Conservation (phyloP, 2,113 vertebrate genomes). For the Urocolius indicus region DNA sequence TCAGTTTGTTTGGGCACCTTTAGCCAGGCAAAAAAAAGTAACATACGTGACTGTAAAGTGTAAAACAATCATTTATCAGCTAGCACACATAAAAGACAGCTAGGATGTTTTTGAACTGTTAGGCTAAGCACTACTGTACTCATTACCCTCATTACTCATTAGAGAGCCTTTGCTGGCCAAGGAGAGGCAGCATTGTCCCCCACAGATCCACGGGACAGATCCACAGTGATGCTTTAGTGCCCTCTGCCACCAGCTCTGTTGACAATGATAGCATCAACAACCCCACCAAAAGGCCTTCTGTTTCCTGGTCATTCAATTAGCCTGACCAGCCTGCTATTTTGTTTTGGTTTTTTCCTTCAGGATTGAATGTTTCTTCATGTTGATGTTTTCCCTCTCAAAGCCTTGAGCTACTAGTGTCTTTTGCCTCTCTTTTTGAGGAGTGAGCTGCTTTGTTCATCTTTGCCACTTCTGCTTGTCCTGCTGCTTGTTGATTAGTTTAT, state of each 20-base stretch:
- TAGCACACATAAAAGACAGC: neutral
- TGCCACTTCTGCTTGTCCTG: neutral
- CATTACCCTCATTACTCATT: neutral
- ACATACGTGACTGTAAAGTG: neutral
- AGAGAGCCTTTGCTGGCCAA: neutral
- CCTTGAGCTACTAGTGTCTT: neutral
- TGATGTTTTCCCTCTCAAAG: neutral
- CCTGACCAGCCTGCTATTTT: neutral
- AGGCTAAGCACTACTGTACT: neutral
- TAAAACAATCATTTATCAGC: neutral
- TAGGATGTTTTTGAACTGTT: neutral
- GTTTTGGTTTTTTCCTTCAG: neutral
- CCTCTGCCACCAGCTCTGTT: neutral
- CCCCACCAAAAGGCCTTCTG: neutral
- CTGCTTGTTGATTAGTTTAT: neutral
- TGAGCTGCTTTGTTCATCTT: neutral
- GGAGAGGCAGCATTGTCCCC: neutral
- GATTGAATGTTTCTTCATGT: neutral
- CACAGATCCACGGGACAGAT: neutral
- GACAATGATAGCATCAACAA: neutral
- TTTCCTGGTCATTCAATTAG: neutral
- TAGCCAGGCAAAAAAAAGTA: neutral
- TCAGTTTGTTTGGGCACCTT: neutral
- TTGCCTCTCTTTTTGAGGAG: neutral
- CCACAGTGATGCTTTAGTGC: neutral